Evolutionary conservation across 2,113 vertebrate genomes (phyloP).

Genomic region (Pelecanus crispus): DNA sequence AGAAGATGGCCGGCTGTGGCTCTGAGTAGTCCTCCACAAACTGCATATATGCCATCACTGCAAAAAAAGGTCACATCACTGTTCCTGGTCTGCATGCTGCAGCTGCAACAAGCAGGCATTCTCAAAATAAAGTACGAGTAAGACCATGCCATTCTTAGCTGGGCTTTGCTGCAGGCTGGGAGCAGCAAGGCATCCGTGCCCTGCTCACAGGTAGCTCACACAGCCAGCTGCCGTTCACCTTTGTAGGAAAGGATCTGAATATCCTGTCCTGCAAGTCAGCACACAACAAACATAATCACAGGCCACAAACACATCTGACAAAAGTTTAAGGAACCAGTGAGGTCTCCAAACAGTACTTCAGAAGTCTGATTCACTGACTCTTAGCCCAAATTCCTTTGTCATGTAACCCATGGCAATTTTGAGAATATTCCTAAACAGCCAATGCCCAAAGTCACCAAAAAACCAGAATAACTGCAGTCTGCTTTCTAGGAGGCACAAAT

Average conservation of each 20-base stretch:
- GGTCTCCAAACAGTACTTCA: neutral
- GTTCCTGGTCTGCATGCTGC: neutral
- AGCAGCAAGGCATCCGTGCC: neutral
- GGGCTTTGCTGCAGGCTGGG: neutral
- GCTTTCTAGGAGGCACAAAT: neutral
- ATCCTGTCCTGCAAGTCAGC: neutral
- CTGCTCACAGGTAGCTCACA: neutral
- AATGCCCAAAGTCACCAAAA: neutral
- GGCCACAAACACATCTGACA: neutral
- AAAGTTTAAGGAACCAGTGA: neutral
- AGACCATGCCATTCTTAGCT: too few species aligned
- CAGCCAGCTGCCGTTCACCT: neutral
- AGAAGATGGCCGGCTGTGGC: slow-evolving; percentile 94
- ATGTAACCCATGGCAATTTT: neutral
- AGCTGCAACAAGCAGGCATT: neutral
- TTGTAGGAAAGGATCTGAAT: neutral
- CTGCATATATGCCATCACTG: slow-evolving; percentile 97
- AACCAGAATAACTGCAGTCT: neutral
- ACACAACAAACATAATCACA: neutral
- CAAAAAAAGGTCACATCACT: neutral
- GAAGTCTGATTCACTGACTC: neutral
- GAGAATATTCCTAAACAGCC: neutral
- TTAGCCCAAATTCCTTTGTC: neutral
- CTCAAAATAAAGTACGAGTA: neutral
- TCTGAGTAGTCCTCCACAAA: slow-evolving; percentile 98